These are phyloP conservation scores for Menidia beryllina DNA, from an alignment of 2,113 vertebrate species.

Conservation along the genomic window DNA sequence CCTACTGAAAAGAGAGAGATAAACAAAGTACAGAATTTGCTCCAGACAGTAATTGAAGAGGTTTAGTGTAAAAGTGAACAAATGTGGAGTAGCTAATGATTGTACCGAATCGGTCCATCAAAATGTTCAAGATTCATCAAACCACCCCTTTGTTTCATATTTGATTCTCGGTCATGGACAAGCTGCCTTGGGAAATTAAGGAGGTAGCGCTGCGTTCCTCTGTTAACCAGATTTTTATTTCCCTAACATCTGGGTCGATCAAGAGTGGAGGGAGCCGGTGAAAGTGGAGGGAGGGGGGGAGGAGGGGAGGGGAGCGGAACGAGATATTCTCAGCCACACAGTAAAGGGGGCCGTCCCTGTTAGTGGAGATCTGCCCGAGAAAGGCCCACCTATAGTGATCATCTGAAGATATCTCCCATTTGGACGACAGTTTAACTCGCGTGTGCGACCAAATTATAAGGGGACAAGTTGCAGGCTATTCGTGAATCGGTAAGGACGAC, in stretches of 20 bases:
- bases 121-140: background rate
- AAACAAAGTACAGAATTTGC: too few relatives aligned
- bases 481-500: slow-evolving; percentile 72
- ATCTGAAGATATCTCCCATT: slow-evolving; percentile 71
- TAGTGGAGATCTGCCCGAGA: slow-evolving; percentile 76
- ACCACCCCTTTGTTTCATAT: too few relatives aligned
- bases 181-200: background rate
- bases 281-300: background rate
- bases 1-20: too few relatives aligned
- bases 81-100: background rate
- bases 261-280: slow-evolving; percentile 54
- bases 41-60: background rate
- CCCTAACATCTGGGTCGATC: slow-evolving; percentile 60
- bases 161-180: too few relatives aligned
- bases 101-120: background rate
- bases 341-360: slow-evolving; percentile 76
- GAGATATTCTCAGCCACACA: slow-evolving; percentile 70
- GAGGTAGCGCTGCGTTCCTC: background rate
- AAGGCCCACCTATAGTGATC: slow-evolving; percentile 80
- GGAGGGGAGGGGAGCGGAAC: slow-evolving; percentile 25
- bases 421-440: slow-evolving; percentile 69
- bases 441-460: slow-evolving; percentile 64
- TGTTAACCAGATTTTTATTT: background rate
- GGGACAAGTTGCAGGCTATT: slow-evolving; percentile 67
- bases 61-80: background rate